Evolutionary conservation across 2,113 vertebrate genomes (phyloP), one percentile per base, ranked within the genome.

Genomic region (Tamias sibiricus): DNA sequence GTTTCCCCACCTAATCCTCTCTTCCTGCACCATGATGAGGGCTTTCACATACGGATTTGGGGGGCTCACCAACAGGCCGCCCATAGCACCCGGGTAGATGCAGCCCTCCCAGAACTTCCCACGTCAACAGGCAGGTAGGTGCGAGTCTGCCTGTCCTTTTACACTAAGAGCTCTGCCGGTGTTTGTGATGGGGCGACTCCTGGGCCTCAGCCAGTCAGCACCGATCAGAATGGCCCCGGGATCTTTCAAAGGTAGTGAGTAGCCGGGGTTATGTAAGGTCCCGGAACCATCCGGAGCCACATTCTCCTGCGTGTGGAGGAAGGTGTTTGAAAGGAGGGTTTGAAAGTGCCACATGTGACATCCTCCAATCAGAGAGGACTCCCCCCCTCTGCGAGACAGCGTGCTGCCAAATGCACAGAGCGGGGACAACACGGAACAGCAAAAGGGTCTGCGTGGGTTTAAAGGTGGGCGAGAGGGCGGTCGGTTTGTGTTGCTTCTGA

Each of bases 401-500:
- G 11, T 26, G 26, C 19, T 66, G 17, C 4, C 30, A 37, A 37
- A 69, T 96, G 94, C 69, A 47, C 66, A 97, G 97, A 79, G 88
- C 24, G 87, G 96, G 95, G 96, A 94, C 93, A 96, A 62, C 89
- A 87, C 66, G 87, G 84, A 95, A 69, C 82, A 95, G 97, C 81
- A 89, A 90, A 57, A 26, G 79, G 94, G 89, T 97, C 97, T 97
- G 95, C 95, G 75, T 89, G 95, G 95, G 95, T 97, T 94, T 95
- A 95, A 59, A 89, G 88, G 91, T 62, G 94, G 94, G 85, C 14
- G 8, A 97, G 87, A 95, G 77, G 71, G 59, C 85, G 90, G 69
- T 95, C 85, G 90, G 69, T 95, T 98, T 97, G 54, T 91, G 93
- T 97, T 96, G 6, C 85, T 96, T 97, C 88, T 93, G 92, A 97